Evolutionary conservation across 2,888 invertebrate species (phyloP), one percentile per base, ranked within the genome.

Genomic region (Microctonus brassicae): DNA sequence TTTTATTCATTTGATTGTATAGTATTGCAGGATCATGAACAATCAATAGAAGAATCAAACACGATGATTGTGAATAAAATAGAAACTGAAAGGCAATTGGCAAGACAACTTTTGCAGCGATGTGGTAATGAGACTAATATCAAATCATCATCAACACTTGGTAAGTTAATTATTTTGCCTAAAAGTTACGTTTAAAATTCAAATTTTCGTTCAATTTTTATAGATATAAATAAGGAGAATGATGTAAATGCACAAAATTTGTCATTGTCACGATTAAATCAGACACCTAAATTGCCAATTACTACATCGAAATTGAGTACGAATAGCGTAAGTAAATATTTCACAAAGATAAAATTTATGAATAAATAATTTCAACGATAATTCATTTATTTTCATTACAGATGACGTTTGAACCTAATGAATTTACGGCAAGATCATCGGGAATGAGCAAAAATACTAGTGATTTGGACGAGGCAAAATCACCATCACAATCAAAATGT

Each of bases 351-450:
- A 57, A 60, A 13, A 10, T 26, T 33, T 71, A 20, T 55, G 47
- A 47, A 36, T 24, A 24, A 33, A 61, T 52, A 29, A 13, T 53
- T 36, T 3, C 7, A n/a, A 13, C 10, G 9, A 36, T 53, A 20
- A 58, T 13, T 6, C n/a, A 9, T 34, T 39, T 9, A 55, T 7
- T 55, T 60, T 34, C n/a, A 62, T 69, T 68, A 10, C 55, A 86
- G 86, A 71, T 86, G 10, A 63, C 76, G 29, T 87, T 87, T 69
- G 83, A 85, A 66, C 84, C 85, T 9, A 79, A 74, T 13, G 87
- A 87, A 78, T 86, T 87, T 72, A 80, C 79, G 5, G 87, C 84
- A 1, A 80, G 84, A 22, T 87, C 87, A 1, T 86, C 87, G 1
- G 82, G 73, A 47, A 70, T 84, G 61, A 82, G 77, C 68, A 79